Evolutionary conservation across 2,888 invertebrate species (phyloP).

Genomic region (Lithophane leautieri): DNA sequence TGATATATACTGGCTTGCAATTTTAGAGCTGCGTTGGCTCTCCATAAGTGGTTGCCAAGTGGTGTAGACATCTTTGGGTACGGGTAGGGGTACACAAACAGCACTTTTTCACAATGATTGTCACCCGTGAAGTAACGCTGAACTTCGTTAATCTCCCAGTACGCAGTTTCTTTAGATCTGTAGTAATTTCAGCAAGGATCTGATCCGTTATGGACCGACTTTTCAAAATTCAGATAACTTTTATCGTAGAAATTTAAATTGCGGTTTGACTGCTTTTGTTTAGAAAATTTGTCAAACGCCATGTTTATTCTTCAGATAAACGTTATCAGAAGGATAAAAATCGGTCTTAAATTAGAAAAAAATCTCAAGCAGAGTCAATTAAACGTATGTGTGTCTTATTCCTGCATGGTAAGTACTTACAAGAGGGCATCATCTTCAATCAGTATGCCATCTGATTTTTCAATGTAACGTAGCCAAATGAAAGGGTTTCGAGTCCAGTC

Average conservation of each 20-base stretch:
- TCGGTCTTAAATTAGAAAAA: background rate
- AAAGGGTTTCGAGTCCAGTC: constrained; percentile 79
- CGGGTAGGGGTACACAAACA: constrained; percentile 84
- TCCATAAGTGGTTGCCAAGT: constrained; percentile 79
- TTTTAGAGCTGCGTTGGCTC: constrained; percentile 78
- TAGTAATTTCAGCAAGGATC: background rate
- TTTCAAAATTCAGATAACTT: background rate
- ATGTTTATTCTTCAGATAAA: background rate
- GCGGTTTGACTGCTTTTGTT: background rate
- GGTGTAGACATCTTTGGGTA: constrained; percentile 77
- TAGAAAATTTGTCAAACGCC: background rate
- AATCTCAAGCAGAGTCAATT: background rate
- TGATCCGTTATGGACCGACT: background rate
- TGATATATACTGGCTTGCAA: constrained; percentile 72
- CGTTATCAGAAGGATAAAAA: background rate
- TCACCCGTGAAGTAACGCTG: constrained; percentile 81
- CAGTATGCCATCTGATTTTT: constrained; percentile 78
- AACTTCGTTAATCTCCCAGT: constrained; percentile 84
- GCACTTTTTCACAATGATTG: constrained; percentile 80
- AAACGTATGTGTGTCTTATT: background rate
- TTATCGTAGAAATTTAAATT: background rate
- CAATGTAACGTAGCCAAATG: constrained; percentile 82
- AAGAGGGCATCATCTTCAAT: constrained; percentile 79
- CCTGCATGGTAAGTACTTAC: constrained; percentile 68
- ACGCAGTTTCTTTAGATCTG: constrained; percentile 79